These are phyloP conservation scores for Leptodactylus fallax DNA, from an alignment of 2,797 vertebrate species.

Conservation along the genomic window DNA sequence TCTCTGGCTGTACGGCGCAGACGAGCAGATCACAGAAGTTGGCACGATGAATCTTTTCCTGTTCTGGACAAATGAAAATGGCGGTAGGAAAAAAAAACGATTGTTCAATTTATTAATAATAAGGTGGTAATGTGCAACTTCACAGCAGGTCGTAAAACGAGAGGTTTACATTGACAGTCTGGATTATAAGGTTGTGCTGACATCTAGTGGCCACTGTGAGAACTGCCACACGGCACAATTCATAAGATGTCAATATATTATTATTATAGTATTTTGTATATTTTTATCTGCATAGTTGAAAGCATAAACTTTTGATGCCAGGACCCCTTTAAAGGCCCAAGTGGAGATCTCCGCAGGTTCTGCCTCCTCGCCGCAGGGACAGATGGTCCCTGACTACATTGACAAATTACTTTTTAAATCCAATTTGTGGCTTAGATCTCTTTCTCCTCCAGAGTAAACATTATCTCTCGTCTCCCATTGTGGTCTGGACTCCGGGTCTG, in stretches of 20 bases:
- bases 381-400: neutral
- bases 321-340: neutral
- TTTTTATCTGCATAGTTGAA: neutral
- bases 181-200: neutral
- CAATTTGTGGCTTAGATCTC: constrained; percentile 21
- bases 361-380: neutral
- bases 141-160: neutral
- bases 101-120: neutral
- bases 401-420: constrained; percentile 29
- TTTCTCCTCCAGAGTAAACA: neutral
- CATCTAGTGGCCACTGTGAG: neutral
- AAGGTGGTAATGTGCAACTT: neutral
- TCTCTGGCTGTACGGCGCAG: constrained; percentile 89
- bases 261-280: too few relatives aligned
- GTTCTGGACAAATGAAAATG: constrained; percentile 90
- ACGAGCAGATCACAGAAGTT: constrained; percentile 89
- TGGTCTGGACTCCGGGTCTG: neutral
- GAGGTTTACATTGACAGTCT: neutral
- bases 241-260: neutral
- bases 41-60: constrained; percentile 94
- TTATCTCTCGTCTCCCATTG: neutral
- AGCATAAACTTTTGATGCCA: neutral
- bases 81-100: constrained; percentile 75
- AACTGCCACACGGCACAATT: neutral
- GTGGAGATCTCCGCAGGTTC: neutral